Evolutionary conservation across 1,140 invertebrate species (phyloP), one percentile per base, ranked within the genome.

Genomic region (Drosophila nasuta): DNA sequence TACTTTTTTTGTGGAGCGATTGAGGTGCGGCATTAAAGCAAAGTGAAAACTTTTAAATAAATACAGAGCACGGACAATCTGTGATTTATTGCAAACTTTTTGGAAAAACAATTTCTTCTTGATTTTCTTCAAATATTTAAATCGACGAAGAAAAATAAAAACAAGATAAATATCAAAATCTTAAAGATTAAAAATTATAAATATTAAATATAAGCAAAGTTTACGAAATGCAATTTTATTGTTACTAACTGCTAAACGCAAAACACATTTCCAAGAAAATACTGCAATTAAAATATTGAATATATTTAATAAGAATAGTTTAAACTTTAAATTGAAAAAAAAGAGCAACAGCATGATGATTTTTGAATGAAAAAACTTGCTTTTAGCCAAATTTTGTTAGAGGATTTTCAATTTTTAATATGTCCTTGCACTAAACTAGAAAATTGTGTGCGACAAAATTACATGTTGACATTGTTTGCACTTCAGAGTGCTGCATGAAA

Each of bases 391-490:
- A 41, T 28, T 33, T 10, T 25, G 1, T 58, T 5, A n/a, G 30
- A n/a, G 25, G 41, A 33, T 51, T 46, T 64, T 57, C 41, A 65
- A 71, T 52, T 74, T 74, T 60, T 68, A 58, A 64, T 58, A 57
- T 75, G 45, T 17, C 35, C 66, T 52, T 70, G 72, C 43, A 41
- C 15, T 66, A 58, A 52, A 64, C 56, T 71, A 41, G 62, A 54
- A 76, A 72, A 64, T 62, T 69, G 59, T 75, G 56, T 57, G 48
- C 54, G 65, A 41, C 33, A 76, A 56, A 72, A 79, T 79, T 63
- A 52, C 51, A 79, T 63, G 63, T 58, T 79, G 73, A 79, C 73
- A 71, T 79, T 79, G 73, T 79, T 79, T 76, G 73, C 57, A 65
- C 57, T 72, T 46, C 62, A 64, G 15, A 64, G 52, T 51, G 59